Conservation (phyloP, 2,113 vertebrate genomes). For the Microcebus lehilahytsara region DNA sequence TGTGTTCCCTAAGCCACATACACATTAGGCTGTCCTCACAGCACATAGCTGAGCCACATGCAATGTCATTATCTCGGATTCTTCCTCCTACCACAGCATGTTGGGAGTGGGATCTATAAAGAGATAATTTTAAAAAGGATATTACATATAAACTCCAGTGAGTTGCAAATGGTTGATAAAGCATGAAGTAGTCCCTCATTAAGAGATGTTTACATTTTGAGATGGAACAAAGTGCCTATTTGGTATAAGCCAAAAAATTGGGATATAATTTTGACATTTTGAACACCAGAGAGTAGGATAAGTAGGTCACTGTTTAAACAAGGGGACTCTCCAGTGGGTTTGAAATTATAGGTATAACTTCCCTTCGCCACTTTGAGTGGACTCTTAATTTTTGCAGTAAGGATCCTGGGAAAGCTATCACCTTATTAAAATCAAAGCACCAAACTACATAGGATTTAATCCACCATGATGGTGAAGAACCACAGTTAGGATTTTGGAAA, state of each 20-base stretch:
- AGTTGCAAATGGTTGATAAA: not conserved
- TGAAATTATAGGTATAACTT: not conserved
- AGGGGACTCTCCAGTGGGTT: not conserved
- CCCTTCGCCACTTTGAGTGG: not conserved
- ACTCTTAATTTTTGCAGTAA: not conserved
- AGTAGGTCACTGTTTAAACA: not conserved
- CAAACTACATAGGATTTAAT: not conserved
- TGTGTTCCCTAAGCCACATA: fast-evolving
- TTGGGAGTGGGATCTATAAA: not conserved
- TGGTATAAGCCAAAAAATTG: not conserved
- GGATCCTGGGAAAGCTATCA: not conserved
- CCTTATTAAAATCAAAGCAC: not conserved
- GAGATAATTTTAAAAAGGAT: not conserved
- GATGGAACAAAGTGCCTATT: not conserved
- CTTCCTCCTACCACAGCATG: not conserved
- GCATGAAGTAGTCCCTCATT: not conserved
- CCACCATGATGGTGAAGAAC: not conserved
- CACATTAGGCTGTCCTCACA: not conserved
- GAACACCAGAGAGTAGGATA: not conserved
- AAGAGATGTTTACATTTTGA: not conserved
- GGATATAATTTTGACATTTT: not conserved
- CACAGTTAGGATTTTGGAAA: not conserved
- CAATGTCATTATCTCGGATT: not conserved
- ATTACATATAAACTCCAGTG: not conserved
- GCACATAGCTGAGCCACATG: not conserved